phyloP scores from a whole-genome alignment of 2,888 invertebrate species.

The Rhagonycha lutea region DNA sequence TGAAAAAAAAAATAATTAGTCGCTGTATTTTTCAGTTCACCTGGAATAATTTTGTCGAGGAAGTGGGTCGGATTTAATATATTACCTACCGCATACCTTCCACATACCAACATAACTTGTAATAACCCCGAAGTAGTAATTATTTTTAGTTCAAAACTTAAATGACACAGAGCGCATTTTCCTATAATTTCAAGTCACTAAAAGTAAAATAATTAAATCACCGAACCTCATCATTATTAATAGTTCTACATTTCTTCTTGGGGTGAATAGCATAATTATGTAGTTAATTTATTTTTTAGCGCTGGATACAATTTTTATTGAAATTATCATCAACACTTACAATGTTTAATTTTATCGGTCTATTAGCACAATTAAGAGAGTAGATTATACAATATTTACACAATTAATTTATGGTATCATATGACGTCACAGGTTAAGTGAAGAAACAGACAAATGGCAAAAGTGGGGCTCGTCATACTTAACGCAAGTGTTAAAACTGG shows the following conservation, averaged over 20 bases:
- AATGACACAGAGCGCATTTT: not conserved
- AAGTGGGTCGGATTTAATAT: too few relatives aligned
- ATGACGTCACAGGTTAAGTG: constrained; percentile 24
- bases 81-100: too few relatives aligned
- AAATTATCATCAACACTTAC: not conserved
- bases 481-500: constrained; percentile 10
- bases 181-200: not conserved
- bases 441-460: constrained; percentile 11
- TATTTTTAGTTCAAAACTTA: too few relatives aligned
- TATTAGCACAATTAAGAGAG: constrained; percentile 6
- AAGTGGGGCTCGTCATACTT: constrained; percentile 9
- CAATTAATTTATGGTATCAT: constrained; percentile 2
- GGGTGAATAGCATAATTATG: not conserved
- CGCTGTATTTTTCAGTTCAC: too few relatives aligned
- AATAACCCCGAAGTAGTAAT: too few relatives aligned
- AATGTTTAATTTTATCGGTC: constrained; percentile 1
- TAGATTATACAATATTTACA: not conserved
- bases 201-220: not conserved
- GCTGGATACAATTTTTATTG: not conserved
- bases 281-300: not conserved
- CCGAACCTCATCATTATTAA: not conserved
- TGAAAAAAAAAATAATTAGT: too few relatives aligned
- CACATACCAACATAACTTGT: too few relatives aligned
- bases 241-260: not conserved
- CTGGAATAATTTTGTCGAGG: too few relatives aligned